A percentile compares a stretch with the other conserved stretches of the same genome.
Evolutionary conservation across 2,888 invertebrate species (phyloP).

Genomic region (Isotomurus palustris): DNA sequence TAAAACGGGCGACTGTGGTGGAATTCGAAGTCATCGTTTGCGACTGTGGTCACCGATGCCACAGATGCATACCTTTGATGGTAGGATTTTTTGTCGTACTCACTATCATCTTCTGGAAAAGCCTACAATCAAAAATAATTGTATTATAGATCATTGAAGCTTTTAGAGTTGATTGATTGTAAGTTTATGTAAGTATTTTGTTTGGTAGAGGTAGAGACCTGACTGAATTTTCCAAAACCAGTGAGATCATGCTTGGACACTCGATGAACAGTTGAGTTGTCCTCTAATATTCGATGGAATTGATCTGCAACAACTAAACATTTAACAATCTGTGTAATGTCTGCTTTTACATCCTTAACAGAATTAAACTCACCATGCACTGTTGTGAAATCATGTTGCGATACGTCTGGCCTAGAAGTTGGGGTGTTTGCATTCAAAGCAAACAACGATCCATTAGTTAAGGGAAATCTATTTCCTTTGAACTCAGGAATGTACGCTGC

Average conservation of each 20-base stretch:
- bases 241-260: not conserved
- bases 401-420: conserved; percentile 9
- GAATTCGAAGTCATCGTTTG: conserved; percentile 38
- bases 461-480: conserved; percentile 35
- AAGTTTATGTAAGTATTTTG: no score
- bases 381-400: conserved; percentile 20
- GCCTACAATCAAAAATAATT: conserved; percentile 6
- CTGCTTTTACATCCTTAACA: no score
- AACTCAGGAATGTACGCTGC: conserved; percentile 15
- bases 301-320: not conserved
- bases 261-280: not conserved
- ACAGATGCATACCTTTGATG: conserved; percentile 35
- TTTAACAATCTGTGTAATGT: no score
- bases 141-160: not conserved
- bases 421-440: conserved; percentile 22
- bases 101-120: conserved; percentile 34
- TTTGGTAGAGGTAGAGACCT: no score
- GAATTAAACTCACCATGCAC: no score
- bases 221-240: not conserved
- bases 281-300: conserved; percentile 1
- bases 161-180: not conserved
- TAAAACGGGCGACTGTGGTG: conserved; percentile 16
- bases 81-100: conserved; percentile 33
- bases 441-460: conserved; percentile 39
- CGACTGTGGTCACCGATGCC: conserved; percentile 24